phyloP scores from a whole-genome alignment of 2,888 invertebrate genomes.

The Aphidoletes aphidimyza region DNA sequence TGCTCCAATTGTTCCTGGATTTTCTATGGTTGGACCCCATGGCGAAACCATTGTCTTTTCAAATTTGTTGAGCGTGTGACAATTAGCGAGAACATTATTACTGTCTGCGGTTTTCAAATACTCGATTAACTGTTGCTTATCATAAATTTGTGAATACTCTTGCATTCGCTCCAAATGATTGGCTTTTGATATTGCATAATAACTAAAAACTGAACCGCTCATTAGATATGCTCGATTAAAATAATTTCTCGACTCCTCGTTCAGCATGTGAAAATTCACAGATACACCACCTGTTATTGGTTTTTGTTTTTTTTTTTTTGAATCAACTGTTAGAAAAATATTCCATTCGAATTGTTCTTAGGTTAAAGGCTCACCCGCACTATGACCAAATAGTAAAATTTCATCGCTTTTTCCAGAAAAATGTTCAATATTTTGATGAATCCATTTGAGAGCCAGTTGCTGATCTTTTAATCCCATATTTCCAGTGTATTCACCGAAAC shows the following conservation, averaged over 20 bases:
- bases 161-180: slow-evolving; percentile 9
- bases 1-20: background rate
- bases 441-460: slow-evolving; percentile 35
- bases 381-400: background rate
- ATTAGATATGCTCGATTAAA: background rate
- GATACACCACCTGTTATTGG: background rate
- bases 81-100: too few species aligned
- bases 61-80: too few species aligned
- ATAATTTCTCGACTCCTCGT: background rate
- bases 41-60: background rate
- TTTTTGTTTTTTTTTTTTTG: background rate
- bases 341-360: too few species aligned
- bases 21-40: slow-evolving; percentile 24
- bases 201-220: background rate
- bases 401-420: background rate
- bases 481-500: slow-evolving; percentile 9
- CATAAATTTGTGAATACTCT: background rate
- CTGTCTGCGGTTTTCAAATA: background rate
- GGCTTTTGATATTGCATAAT: background rate
- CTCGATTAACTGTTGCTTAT: background rate
- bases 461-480: slow-evolving; percentile 50
- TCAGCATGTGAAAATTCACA: background rate
- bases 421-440: slow-evolving; percentile 17
- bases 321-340: too few species aligned
- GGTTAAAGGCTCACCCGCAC: background rate